phyloP scores from a whole-genome alignment of 2,888 invertebrate species.

The Amblyteles armatorius region DNA sequence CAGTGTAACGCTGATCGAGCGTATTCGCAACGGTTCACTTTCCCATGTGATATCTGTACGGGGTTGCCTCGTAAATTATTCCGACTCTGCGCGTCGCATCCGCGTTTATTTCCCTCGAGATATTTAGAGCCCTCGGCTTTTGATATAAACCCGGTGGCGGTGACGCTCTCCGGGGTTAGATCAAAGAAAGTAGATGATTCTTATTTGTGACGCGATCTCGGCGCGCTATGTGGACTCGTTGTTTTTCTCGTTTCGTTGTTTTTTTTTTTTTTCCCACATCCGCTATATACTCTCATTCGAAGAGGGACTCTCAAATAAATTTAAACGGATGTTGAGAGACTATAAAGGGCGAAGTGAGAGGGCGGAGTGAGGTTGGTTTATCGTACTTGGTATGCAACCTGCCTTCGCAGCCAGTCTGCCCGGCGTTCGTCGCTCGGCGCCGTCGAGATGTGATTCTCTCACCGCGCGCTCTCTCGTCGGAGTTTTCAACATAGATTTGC shows the following conservation, averaged over 20 bases:
- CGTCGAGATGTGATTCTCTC: slow-evolving; percentile 53
- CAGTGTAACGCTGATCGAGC: slow-evolving; percentile 17
- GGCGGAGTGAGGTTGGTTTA: slow-evolving; percentile 11
- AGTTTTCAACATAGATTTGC: slow-evolving; percentile 28
- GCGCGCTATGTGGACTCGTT: neutral
- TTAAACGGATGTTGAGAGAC: slow-evolving; percentile 59
- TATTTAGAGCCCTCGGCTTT: slow-evolving; percentile 57
- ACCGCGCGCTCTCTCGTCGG: slow-evolving; percentile 31
- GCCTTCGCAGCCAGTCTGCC: slow-evolving; percentile 10
- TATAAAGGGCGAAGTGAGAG: slow-evolving; percentile 37
- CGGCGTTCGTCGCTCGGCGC: slow-evolving; percentile 31
- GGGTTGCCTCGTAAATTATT: slow-evolving; percentile 53
- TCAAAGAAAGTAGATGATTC: slow-evolving; percentile 62
- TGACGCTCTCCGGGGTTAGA: slow-evolving; percentile 48
- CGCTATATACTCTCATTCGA: slow-evolving; percentile 29
- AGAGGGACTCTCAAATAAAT: slow-evolving; percentile 52
- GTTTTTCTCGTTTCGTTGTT: slow-evolving; percentile 6
- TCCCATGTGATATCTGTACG: neutral
- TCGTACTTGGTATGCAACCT: slow-evolving; percentile 47
- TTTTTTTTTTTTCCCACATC: slow-evolving; percentile 6
- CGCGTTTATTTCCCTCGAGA: slow-evolving; percentile 66
- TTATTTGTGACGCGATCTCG: slow-evolving; percentile 41
- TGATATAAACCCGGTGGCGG: slow-evolving; percentile 32
- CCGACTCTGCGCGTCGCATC: slow-evolving; percentile 4
- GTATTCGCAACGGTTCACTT: slow-evolving; percentile 20